Evolutionary conservation across 1,140 invertebrate genomes (phyloP), one percentile per base, ranked within the genome.

Genomic region (Pseudomyrmex pallidus): DNA sequence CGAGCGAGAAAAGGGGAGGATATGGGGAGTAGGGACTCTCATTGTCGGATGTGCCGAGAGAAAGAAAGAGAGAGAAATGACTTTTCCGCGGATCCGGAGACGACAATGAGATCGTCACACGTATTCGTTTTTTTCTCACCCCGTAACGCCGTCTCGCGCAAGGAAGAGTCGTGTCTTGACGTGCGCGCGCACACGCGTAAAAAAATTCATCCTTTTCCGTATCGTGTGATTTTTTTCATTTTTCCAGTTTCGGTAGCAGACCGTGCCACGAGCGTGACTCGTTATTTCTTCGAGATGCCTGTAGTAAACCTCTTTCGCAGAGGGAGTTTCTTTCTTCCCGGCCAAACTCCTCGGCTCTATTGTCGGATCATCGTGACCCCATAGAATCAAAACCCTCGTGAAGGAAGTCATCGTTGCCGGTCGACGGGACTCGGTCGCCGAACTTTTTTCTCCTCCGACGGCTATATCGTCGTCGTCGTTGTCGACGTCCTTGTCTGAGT

Each of bases 341-440:
- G 70, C 78, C 77, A 80, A 86, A 87, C 87, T 35, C 35, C 35
- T 89, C 61, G 59, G 68, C 83, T 83, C 90, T 73, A 91, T 91
- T 91, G 90, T 91, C 85, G 89, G 91, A 90, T 92, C 91, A 91
- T 92, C 90, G 87, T 89, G 87, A 92, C 89, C 90, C 90, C 85
- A 91, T 90, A 89, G 90, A 92, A 91, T 91, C 88, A 88, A 92
- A 88, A 86, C 86, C 85, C 78, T 90, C 88, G 85, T 88, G 86
- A 86, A 91, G 89, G 87, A 90, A 92, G 90, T 92, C 90, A 91
- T 92, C 86, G 86, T 86, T 86, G 83, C 66, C 70, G 70, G 59
- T 80, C 62, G 74, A 82, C 74, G 57, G 48, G 35, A 15, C 22
- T 7, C 63, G 54, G 13, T 67, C 48, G 59, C 20, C 48, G 50